phyloP scores from a whole-genome alignment of 2,113 vertebrate species.

The Thamnophis sirtalis region DNA sequence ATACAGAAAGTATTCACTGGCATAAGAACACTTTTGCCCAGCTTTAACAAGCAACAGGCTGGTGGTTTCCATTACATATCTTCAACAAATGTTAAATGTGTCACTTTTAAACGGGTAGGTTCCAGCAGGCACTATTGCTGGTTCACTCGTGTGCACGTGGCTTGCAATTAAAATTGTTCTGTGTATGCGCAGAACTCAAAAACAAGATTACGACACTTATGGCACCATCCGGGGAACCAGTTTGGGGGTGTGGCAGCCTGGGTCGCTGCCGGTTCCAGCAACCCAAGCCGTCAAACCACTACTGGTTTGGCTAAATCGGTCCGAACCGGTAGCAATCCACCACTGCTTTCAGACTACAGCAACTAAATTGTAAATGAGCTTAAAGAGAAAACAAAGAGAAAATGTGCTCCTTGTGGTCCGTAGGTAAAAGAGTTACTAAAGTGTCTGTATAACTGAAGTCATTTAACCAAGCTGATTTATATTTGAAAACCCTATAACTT shows the following conservation, averaged over 20 bases:
- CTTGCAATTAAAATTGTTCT: no score
- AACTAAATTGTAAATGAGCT: background rate
- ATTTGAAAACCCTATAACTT: background rate
- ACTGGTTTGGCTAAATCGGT: no score
- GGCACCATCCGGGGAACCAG: no score
- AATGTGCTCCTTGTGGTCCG: background rate
- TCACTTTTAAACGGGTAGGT: background rate
- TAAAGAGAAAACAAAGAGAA: background rate
- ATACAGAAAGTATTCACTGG: background rate
- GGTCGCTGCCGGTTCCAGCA: no score
- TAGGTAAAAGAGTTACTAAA: background rate
- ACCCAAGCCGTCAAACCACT: no score
- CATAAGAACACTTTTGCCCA: background rate
- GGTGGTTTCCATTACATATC: background rate
- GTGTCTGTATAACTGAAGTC: background rate
- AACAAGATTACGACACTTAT: no score
- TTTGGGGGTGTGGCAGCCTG: no score
- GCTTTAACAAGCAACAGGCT: background rate
- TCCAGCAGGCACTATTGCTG: no score
- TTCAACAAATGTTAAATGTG: background rate
- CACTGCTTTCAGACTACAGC: background rate
- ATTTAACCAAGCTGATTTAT: background rate
- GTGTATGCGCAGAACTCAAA: no score
- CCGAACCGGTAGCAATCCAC: no score
- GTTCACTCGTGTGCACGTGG: no score